A percentile compares a stretch with the other conserved stretches of the same genome.
Conservation (phyloP, 2,888 invertebrate genomes). For the Acanthosepion pharaonis region DNA sequence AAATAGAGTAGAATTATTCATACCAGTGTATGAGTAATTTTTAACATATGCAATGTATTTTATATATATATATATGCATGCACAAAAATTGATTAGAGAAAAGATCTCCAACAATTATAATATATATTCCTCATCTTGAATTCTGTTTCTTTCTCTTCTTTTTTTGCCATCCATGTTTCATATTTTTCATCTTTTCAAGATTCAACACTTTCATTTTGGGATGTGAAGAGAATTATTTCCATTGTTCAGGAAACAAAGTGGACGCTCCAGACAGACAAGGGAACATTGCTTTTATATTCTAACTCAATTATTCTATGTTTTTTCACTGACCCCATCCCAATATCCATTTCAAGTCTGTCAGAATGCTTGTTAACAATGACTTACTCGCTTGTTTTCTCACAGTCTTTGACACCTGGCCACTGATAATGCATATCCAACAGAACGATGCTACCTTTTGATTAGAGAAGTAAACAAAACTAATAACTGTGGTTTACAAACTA, state of each 20-base stretch:
- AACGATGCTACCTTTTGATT: not conserved
- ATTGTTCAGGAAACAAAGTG: not conserved
- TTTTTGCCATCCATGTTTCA: not conserved
- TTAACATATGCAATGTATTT: no score
- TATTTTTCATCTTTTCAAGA: not conserved
- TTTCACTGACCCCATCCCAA: not conserved
- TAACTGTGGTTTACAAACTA: not conserved
- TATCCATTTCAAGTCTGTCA: slow-evolving; percentile 8
- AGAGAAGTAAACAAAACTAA: not conserved
- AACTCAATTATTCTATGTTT: not conserved
- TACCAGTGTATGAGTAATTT: no score
- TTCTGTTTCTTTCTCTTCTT: not conserved
- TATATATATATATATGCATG: no score
- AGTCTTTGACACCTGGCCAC: not conserved
- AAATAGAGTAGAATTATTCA: no score
- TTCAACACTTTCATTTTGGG: not conserved
- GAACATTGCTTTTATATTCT: not conserved
- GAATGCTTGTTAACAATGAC: slow-evolving; percentile 16
- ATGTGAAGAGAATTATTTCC: not conserved
- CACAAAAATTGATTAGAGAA: no score
- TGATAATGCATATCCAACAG: not conserved
- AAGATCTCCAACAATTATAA: no score
- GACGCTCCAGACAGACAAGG: not conserved
- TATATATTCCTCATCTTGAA: no score
- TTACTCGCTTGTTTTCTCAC: not conserved